Evolutionary conservation across 2,797 vertebrate genomes (phyloP).

Genomic region (Arremon aurantiirostris): DNA sequence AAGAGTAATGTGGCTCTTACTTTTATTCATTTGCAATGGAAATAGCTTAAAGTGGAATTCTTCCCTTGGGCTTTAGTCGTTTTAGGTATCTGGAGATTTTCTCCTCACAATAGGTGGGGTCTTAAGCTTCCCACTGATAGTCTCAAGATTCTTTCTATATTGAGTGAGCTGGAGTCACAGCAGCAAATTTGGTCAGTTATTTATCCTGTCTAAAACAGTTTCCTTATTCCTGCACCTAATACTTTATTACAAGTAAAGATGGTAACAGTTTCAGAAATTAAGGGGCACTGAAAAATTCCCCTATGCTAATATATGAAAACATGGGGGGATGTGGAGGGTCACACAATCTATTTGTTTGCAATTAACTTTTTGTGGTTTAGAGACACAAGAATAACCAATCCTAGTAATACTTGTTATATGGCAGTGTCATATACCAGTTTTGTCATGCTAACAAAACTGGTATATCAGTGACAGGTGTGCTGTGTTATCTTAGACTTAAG

Average conservation of each 20-base stretch:
- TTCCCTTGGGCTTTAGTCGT: neutral
- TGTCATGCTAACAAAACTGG: neutral
- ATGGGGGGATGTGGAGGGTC: neutral
- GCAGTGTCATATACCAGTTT: neutral
- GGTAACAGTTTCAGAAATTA: neutral
- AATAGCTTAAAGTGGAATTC: neutral
- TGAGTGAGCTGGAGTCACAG: neutral
- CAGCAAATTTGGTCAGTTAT: neutral
- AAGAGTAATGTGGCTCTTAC: constrained; percentile 69
- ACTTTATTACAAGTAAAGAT: neutral
- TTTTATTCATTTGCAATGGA: neutral
- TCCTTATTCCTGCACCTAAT: neutral
- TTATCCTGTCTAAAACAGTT: neutral
- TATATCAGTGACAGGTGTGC: neutral
- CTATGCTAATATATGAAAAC: neutral
- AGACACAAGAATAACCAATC: neutral
- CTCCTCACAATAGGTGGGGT: neutral
- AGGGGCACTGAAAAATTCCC: neutral
- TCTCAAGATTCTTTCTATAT: neutral
- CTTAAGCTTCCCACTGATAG: neutral
- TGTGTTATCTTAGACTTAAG: neutral
- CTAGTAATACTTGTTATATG: neutral
- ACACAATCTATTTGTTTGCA: neutral
- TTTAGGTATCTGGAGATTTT: neutral
- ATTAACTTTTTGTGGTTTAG: neutral